Conservation (phyloP, 1,140 invertebrate genomes). For the Drosophila suzukii region DNA sequence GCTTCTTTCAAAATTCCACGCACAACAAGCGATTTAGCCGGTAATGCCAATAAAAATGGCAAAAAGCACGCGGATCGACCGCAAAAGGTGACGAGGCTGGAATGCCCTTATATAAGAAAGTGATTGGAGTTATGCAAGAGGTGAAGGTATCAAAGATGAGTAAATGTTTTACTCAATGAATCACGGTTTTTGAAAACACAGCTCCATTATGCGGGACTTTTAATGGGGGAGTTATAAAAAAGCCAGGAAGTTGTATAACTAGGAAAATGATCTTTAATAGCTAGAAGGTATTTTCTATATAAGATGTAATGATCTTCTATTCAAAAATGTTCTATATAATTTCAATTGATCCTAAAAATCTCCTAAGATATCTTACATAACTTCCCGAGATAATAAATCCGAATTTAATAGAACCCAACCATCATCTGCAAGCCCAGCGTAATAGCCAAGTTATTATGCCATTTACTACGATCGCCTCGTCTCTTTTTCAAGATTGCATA, state of each 20-base stretch:
- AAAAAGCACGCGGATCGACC: conserved; percentile 5
- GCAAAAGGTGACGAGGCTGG: conserved; percentile 29
- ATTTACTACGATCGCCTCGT: background rate
- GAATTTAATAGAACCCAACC: background rate
- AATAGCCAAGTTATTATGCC: conserved; percentile 29
- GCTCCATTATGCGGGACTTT: too few species aligned
- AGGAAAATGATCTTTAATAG: too few species aligned
- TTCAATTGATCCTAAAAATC: background rate
- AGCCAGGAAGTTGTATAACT: too few species aligned
- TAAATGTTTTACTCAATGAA: background rate
- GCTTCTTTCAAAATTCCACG: conserved; percentile 38
- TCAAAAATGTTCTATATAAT: background rate
- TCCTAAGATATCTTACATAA: background rate
- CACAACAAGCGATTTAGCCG: conserved; percentile 42
- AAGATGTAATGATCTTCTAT: too few species aligned
- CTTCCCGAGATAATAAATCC: background rate
- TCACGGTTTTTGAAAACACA: background rate
- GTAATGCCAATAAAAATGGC: conserved; percentile 10
- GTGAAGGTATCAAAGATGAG: conserved; percentile 35
- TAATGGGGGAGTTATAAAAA: too few species aligned
- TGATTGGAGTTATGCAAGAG: conserved; percentile 20
- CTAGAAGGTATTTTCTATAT: too few species aligned
- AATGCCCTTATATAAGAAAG: conserved; percentile 32
- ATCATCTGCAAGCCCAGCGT: background rate
- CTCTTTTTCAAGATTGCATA: conserved; percentile 23